A percentile compares a stretch with the other conserved stretches of the same genome.
phyloP scores from a whole-genome alignment of 1,140 invertebrate species.

The Dendroctonus valens region DNA sequence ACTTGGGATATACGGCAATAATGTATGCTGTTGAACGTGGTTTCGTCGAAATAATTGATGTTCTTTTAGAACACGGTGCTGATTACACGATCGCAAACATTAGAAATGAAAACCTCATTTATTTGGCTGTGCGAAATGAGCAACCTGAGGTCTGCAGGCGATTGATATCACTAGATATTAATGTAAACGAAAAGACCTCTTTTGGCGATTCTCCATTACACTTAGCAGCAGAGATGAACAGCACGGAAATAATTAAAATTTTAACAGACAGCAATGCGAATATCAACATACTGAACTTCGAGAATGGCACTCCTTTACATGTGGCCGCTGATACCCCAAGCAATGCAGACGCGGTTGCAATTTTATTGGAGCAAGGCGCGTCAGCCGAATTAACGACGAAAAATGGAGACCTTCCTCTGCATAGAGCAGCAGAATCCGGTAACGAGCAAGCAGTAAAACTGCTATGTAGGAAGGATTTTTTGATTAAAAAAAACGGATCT shows the following conservation, averaged over 20 bases:
- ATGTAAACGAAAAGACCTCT: slow-evolving; percentile 26
- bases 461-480: slow-evolving; percentile 26
- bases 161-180: slow-evolving; percentile 22
- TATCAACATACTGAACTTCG: slow-evolving; percentile 30
- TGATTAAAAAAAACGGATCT: slow-evolving; percentile 28
- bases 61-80: slow-evolving; percentile 15
- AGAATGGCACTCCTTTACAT: slow-evolving; percentile 38
- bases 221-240: slow-evolving; percentile 32
- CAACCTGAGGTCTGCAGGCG: slow-evolving; percentile 14
- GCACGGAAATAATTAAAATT: slow-evolving; percentile 17
- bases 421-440: slow-evolving; percentile 33
- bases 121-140: slow-evolving; percentile 25
- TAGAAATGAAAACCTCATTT: slow-evolving; percentile 23
- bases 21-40: slow-evolving; percentile 22
- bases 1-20: slow-evolving; percentile 26
- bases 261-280: slow-evolving; percentile 34
- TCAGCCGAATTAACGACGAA: slow-evolving; percentile 13
- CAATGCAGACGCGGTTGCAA: slow-evolving; percentile 21
- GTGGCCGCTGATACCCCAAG: slow-evolving; percentile 25
- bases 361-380: slow-evolving; percentile 32
- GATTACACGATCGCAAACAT: slow-evolving; percentile 8
- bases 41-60: slow-evolving; percentile 11
- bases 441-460: slow-evolving; percentile 26
- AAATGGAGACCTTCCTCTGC: slow-evolving; percentile 37
- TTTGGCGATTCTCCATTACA: slow-evolving; percentile 35